phyloP scores from a whole-genome alignment of 1,140 invertebrate species.

The Drosophila obscura region DNA sequence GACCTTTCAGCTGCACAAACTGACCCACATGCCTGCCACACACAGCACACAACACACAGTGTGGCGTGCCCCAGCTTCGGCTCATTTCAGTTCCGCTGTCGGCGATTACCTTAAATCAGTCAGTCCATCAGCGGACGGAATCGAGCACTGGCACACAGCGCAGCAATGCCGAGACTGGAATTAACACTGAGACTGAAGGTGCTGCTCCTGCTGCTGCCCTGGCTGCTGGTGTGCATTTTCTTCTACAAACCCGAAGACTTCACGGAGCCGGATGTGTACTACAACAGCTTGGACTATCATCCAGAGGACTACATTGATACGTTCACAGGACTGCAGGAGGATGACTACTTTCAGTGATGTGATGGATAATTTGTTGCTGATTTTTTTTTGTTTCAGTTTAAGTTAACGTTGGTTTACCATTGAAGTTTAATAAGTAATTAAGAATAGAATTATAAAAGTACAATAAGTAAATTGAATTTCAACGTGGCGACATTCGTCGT shows the following conservation, averaged over 20 bases:
- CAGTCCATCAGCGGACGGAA: constrained; percentile 10
- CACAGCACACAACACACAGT: background rate
- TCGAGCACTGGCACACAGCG: constrained; percentile 3
- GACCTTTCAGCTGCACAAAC: constrained; percentile 64
- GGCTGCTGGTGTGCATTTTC: constrained; percentile 11
- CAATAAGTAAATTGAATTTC: too few relatives aligned
- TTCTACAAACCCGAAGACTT: constrained; percentile 32
- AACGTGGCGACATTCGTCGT: too few relatives aligned
- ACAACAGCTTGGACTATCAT: constrained; percentile 40
- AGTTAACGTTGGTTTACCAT: background rate
- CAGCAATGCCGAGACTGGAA: constrained; percentile 6
- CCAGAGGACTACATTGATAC: constrained; percentile 50
- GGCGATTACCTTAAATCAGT: constrained; percentile 12
- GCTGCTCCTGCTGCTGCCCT: constrained; percentile 19
- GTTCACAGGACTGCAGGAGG: constrained; percentile 32
- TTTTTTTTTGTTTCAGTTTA: background rate
- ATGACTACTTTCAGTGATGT: constrained; percentile 48
- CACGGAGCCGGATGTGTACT: constrained; percentile 19
- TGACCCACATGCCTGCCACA: constrained; percentile 55
- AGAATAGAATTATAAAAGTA: too few relatives aligned
- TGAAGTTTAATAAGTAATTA: background rate
- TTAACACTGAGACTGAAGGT: constrained; percentile 13
- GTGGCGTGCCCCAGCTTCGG: background rate
- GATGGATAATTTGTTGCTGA: background rate
- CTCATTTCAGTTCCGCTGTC: background rate